These are phyloP conservation scores for Stegastes partitus DNA, from an alignment of 2,113 vertebrate genomes.

Conservation along the genomic window DNA sequence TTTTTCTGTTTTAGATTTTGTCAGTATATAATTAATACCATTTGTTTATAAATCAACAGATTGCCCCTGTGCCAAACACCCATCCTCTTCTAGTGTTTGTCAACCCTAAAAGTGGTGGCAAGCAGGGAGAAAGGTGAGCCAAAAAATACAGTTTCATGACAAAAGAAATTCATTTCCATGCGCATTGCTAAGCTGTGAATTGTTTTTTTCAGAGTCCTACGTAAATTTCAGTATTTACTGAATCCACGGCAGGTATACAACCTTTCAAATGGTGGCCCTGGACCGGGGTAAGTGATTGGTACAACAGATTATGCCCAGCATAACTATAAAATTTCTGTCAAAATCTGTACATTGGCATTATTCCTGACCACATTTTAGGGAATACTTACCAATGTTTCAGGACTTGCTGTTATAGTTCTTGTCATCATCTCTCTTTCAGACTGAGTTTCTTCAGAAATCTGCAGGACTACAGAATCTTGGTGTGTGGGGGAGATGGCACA, in stretches of 20 bases:
- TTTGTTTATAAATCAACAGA: conserved; percentile 75
- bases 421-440: conserved; percentile 71
- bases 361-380: not conserved
- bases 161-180: not conserved
- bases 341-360: not conserved
- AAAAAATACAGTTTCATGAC: not conserved
- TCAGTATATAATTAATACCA: not conserved
- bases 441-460: conserved; percentile 91
- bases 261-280: conserved; percentile 89
- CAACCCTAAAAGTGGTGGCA: conserved; percentile 95
- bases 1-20: not conserved
- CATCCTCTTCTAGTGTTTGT: conserved; percentile 94
- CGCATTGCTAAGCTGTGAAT: conserved; percentile 18
- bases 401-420: not conserved
- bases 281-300: conserved; percentile 84
- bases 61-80: conserved; percentile 87
- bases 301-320: not conserved
- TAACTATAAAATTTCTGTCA: no score
- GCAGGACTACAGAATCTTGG: conserved; percentile 88
- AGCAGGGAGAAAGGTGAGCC: conserved; percentile 92
- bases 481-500: conserved; percentile 94
- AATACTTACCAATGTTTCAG: not conserved
- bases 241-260: conserved; percentile 95
- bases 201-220: conserved; percentile 87
- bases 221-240: conserved; percentile 94